Conservation (phyloP, 2,888 invertebrate genomes). For the Brenthis hecate region DNA sequence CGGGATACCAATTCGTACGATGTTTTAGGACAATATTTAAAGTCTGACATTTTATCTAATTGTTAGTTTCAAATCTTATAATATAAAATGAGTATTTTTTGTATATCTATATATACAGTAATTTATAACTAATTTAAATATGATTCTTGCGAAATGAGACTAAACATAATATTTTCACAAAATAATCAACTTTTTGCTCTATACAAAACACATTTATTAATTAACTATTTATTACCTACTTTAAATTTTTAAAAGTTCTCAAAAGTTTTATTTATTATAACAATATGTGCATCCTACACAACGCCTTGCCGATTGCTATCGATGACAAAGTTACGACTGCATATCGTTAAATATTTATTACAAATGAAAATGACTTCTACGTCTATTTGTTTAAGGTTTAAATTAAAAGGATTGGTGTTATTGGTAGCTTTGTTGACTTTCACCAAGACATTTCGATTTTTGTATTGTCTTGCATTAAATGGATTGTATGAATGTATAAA, state of each 20-base stretch:
- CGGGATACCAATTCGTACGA: constrained; percentile 6
- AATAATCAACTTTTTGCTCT: too few relatives aligned
- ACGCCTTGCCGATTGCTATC: constrained; percentile 65
- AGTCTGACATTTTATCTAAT: background rate
- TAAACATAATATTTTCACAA: too few relatives aligned
- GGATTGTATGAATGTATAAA: constrained; percentile 15
- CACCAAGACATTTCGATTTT: constrained; percentile 31
- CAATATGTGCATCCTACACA: constrained; percentile 61
- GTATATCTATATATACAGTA: background rate
- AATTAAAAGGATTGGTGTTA: background rate
- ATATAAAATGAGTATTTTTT: background rate
- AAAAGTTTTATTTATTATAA: background rate
- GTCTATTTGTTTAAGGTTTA: background rate
- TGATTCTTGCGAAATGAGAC: too few relatives aligned
- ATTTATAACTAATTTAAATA: too few relatives aligned
- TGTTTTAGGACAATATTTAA: background rate
- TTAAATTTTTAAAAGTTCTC: background rate
- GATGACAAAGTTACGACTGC: constrained; percentile 57
- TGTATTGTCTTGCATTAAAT: constrained; percentile 21
- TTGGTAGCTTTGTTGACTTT: constrained; percentile 25
- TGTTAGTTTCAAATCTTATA: too few relatives aligned
- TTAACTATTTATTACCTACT: background rate
- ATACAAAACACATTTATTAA: too few relatives aligned
- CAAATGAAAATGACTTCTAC: constrained; percentile 18
- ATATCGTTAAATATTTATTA: constrained; percentile 45